Conservation (phyloP, 2,113 vertebrate genomes). For the Rynchops niger region DNA sequence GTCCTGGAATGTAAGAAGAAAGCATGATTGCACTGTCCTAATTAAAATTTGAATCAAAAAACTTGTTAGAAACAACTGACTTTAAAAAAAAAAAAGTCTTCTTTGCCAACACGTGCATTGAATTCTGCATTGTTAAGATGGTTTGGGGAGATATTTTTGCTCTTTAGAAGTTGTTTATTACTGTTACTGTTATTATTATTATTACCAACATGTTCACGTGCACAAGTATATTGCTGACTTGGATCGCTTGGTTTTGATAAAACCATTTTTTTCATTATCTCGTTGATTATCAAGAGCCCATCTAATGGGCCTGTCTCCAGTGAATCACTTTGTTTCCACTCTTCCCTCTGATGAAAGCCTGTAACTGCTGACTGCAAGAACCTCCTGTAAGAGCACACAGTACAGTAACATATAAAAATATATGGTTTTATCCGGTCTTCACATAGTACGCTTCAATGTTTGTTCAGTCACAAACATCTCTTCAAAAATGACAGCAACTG, state of each 20-base stretch:
- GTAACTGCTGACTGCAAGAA: background rate
- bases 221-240: background rate
- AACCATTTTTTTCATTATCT: background rate
- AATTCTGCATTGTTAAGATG: background rate
- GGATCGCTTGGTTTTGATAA: background rate
- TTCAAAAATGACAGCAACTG: background rate
- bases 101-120: background rate
- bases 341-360: accelerated
- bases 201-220: background rate
- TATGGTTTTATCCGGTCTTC: background rate
- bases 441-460: background rate
- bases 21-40: background rate
- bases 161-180: background rate
- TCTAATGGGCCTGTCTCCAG: background rate
- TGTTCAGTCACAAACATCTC: background rate
- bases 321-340: background rate
- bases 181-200: background rate
- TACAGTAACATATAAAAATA: background rate
- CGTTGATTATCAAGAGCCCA: background rate
- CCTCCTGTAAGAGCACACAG: background rate
- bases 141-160: background rate
- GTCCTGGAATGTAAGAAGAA: background rate
- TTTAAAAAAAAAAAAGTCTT: background rate
- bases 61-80: background rate
- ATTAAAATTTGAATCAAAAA: background rate